Evolutionary conservation across 2,113 vertebrate genomes (phyloP), one percentile per base, ranked within the genome.

Genomic region (Choloepus hoffmanni): DNA sequence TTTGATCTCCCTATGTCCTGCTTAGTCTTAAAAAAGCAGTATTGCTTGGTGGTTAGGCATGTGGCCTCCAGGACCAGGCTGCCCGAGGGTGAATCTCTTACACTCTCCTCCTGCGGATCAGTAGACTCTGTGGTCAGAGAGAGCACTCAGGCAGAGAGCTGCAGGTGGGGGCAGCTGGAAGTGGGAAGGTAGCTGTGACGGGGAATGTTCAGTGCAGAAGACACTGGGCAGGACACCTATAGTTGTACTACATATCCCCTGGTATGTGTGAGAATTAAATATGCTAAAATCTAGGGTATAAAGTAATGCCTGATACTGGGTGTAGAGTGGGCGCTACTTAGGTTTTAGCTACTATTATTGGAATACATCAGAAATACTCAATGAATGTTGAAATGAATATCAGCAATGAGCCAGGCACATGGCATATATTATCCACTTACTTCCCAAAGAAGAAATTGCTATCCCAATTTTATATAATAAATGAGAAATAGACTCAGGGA

Each of bases 401-500:
- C 62, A 36, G 24, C 24, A 26, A 23, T 19, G 60, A 88, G 13
- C 48, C 73, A 94, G 70, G 33, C 28, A 30, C 72, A 62, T 48
- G 68, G 45, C 36, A 60, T 40, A 16, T 19, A 68, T 43, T 90
- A 58, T n/a, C 70, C 70, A 40, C 55, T 82, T 95, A 68, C 90
- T 85, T 94, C 40, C 90, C n/a, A 33, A 85, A 74, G 33, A 90
- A 94, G 67, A 95, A 93, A 68, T 33, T 83, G 21, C 43, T 55
- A 81, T n/a, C 43, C 43, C 40, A 24, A 7, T 33, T 85, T 81
- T 85, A 77, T 45, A 77, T 1, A 70, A n/a, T 30, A 91, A 84
- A 81, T 77, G 28, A 85, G 63, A 79, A 95, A 91, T 3, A 36
- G 53, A 76, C 33, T 94, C 63, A 62, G 48, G 10, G 48, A 90